Evolutionary conservation across 2,888 invertebrate genomes (phyloP).

Genomic region (Campopleginae sp.): DNA sequence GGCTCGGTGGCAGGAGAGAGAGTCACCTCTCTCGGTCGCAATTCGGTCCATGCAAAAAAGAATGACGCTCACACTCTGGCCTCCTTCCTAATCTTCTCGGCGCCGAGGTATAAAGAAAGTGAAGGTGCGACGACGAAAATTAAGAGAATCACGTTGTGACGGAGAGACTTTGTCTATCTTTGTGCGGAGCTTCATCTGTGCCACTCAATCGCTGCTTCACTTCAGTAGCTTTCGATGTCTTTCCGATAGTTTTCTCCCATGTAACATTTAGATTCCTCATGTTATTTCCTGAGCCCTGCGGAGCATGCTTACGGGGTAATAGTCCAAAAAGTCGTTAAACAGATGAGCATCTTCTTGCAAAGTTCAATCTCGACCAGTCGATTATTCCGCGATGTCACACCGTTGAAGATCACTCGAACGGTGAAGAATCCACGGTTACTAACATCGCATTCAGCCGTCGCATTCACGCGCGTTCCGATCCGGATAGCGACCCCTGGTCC

Average conservation of each 20-base stretch:
- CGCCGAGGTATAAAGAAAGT: slow-evolving; percentile 12
- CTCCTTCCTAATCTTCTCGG: not conserved
- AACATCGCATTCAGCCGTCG: slow-evolving; percentile 68
- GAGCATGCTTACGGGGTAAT: slow-evolving; percentile 19
- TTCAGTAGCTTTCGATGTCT: slow-evolving; percentile 7
- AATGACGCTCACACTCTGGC: not conserved
- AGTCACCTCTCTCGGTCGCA: slow-evolving; percentile 49
- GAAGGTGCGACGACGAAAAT: slow-evolving; percentile 9
- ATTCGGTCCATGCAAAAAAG: slow-evolving; percentile 35
- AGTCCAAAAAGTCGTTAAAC: slow-evolving; percentile 68
- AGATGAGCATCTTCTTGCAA: slow-evolving; percentile 71
- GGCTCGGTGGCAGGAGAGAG: slow-evolving; percentile 40
- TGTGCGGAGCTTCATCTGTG: not conserved
- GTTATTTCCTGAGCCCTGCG: not conserved
- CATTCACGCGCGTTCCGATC: slow-evolving; percentile 18
- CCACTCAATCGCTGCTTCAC: not conserved
- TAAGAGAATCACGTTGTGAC: slow-evolving; percentile 5
- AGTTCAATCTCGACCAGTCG: slow-evolving; percentile 38
- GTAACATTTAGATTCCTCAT: not conserved
- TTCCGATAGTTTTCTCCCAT: not conserved
- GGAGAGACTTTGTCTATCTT: slow-evolving; percentile 4
- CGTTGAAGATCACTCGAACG: not conserved
- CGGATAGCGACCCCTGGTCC: too few relatives aligned
- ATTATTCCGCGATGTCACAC: slow-evolving; percentile 66
- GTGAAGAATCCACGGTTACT: slow-evolving; percentile 74